Conservation (phyloP, 2,888 invertebrate genomes). For the Andrena chrysosceles region DNA sequence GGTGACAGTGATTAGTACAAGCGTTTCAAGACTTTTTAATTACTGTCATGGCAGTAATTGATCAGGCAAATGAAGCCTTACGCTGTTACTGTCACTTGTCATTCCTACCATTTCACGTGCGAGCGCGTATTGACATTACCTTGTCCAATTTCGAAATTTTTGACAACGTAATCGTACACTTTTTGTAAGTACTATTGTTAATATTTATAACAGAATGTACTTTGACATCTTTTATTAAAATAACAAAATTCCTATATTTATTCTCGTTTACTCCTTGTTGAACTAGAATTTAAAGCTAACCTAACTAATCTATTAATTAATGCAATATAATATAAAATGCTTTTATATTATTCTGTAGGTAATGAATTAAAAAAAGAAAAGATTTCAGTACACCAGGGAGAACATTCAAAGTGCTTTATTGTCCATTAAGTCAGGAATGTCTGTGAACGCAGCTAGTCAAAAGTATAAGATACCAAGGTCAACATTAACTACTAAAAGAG, state of each 20-base stretch:
- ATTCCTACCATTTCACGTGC: no score
- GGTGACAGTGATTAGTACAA: background rate
- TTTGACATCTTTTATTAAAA: no score
- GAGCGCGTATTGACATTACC: background rate
- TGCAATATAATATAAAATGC: background rate
- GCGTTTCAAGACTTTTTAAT: background rate
- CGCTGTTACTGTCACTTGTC: background rate
- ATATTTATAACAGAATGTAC: no score
- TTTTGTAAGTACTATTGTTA: no score
- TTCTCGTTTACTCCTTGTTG: no score
- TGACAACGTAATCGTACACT: no score
- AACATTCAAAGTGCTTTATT: background rate
- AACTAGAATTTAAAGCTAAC: background rate
- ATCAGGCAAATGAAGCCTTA: background rate
- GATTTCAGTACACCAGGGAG: background rate
- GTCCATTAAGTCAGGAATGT: background rate
- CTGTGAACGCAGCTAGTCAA: background rate
- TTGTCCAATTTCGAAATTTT: background rate
- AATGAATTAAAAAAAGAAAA: background rate
- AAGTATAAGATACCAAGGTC: background rate
- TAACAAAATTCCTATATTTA: no score
- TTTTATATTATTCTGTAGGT: background rate
- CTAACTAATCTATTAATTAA: background rate
- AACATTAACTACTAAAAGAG: background rate
- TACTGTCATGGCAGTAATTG: background rate